Base-by-base conservation (phyloP, 2,113 vertebrate genomes). In the Poeciliopsis turrubarensis region DNA sequence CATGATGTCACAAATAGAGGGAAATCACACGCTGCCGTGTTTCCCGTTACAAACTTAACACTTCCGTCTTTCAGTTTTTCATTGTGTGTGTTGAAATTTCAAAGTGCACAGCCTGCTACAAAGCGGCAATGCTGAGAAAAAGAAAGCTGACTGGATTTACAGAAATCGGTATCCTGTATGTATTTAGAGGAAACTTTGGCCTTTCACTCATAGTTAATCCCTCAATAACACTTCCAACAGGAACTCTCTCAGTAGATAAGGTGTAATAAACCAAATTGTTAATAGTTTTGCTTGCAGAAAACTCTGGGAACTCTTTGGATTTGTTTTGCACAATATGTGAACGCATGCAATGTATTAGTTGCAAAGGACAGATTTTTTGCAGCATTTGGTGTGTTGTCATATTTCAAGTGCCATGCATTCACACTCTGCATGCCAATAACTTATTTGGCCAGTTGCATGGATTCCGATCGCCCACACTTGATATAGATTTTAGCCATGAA, bases 1-100 rank as follows among this genome's bases (percentile, higher is more conserved):
- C 77, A 73, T 79, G 72, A 54, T 82, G 62, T 79, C 78, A 89
- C 66, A 75, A 73, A 79, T 65, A 86, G 86, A 90, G 83, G 87
- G 89, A 93, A 94, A 94, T 86, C 83, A 86, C 86, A 68, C 70
- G 7, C 69, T 39, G 78, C 44, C 37, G 47, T 47, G 86, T 89
- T 93, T 94, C 87, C 91, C 57, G 85, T 93, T 79, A 90, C 81
- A 90, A 77, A 84, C 80, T 0, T 30, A 74, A 66, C 72, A 91
- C 92, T 93, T 94, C 93, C 92, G 92, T 83, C 41, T 82, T 79
- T 72, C 29, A 22, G 47, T 74, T 64, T 78, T 54, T 81, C 70
- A 74, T 65, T 75, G 78, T 79, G 57, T 70, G 72, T 47, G 70
- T 51, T 51, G 76, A 60, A 47, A 47, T 70, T 81, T 86, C 60